Evolutionary conservation across 2,888 invertebrate genomes (phyloP).

Genomic region (Epistrophe eligans): DNA sequence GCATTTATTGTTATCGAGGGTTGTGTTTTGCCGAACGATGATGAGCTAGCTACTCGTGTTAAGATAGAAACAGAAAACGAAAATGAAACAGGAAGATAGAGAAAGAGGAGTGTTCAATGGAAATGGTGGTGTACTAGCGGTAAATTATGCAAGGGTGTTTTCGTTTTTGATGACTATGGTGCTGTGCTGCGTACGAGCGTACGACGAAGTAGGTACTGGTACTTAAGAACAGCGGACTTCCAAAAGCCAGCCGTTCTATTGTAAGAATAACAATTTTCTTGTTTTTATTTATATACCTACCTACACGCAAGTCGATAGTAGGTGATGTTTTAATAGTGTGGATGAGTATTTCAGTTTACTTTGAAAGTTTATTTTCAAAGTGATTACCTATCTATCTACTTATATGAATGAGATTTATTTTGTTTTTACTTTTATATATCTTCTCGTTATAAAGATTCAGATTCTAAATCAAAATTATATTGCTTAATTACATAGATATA

Average conservation of each 20-base stretch:
- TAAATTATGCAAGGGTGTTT: background rate
- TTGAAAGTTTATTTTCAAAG: constrained; percentile 56
- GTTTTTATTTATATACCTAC: constrained; percentile 5
- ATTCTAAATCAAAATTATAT: background rate
- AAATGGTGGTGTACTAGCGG: background rate
- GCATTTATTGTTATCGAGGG: constrained; percentile 65
- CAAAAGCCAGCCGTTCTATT: background rate
- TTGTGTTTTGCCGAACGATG: constrained; percentile 64
- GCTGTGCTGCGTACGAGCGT: background rate
- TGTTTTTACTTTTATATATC: background rate
- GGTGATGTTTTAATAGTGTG: constrained; percentile 44
- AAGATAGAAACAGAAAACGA: constrained; percentile 66
- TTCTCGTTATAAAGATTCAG: background rate
- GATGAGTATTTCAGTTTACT: constrained; percentile 49
- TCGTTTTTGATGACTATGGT: background rate
- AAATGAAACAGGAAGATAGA: constrained; percentile 54
- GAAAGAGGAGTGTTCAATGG: constrained; percentile 8
- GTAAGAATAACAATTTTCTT: constrained; percentile 3
- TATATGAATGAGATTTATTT: background rate
- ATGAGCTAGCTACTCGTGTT: constrained; percentile 44
- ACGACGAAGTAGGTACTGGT: background rate
- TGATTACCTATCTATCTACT: constrained; percentile 11
- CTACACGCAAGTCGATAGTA: background rate
- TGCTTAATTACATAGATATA: background rate
- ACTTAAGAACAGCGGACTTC: background rate